Evolutionary conservation across 2,888 invertebrate genomes (phyloP).

Genomic region (Syrphus vitripennis): DNA sequence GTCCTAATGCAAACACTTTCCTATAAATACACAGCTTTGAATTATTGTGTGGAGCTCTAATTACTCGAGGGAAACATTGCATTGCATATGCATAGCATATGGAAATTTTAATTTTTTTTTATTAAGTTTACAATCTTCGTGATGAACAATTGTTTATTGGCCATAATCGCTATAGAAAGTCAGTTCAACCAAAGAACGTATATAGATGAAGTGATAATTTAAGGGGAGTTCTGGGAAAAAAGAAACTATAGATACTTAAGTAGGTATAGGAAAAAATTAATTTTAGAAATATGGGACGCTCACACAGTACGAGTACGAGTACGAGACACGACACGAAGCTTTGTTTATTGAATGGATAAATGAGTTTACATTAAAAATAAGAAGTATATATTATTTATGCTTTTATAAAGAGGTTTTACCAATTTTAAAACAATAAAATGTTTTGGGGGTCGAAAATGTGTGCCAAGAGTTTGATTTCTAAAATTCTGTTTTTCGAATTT

Average conservation of each 20-base stretch:
- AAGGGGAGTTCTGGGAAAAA: slow-evolving; percentile 49
- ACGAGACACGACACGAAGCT: too few relatives aligned
- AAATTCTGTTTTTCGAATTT: too few relatives aligned
- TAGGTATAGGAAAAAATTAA: not conserved
- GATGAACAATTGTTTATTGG: slow-evolving; percentile 52
- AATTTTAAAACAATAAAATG: too few relatives aligned
- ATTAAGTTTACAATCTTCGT: slow-evolving; percentile 52
- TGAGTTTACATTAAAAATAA: not conserved
- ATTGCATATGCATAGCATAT: too few relatives aligned
- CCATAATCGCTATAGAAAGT: slow-evolving; percentile 39
- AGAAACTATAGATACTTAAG: too few relatives aligned
- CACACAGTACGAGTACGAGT: too few relatives aligned
- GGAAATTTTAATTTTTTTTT: slow-evolving; percentile 8
- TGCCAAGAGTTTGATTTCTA: too few relatives aligned
- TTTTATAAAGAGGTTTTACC: not conserved
- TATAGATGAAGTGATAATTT: slow-evolving; percentile 69
- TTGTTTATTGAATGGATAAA: slow-evolving; percentile 24
- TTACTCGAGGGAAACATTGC: slow-evolving; percentile 32
- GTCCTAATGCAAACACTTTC: slow-evolving; percentile 7
- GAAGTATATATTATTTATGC: not conserved
- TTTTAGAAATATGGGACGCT: not conserved
- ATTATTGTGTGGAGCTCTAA: slow-evolving; percentile 11
- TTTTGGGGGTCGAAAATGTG: too few relatives aligned
- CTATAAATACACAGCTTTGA: not conserved
- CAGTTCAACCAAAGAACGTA: slow-evolving; percentile 44